Evolutionary conservation across 1,140 invertebrate species (phyloP), one percentile per base, ranked within the genome.

Genomic region (Delia radicum): DNA sequence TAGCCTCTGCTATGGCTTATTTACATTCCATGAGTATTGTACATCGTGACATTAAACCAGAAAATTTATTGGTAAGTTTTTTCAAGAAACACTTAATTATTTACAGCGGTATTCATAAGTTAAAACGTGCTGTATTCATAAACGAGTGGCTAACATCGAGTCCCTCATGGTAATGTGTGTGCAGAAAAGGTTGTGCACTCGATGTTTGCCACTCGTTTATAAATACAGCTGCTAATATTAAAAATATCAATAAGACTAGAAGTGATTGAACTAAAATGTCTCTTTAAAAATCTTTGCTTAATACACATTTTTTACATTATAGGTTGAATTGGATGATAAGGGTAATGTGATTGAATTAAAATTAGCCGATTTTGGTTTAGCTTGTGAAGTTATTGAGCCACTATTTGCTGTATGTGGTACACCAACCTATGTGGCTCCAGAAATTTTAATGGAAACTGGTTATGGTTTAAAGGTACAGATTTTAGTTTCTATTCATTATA

Each of bases 381-480:
- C 98, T 1, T 96, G 98, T 86, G 92, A 97, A 86, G 95, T 98
- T 5, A 92, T 90, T 67, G 91, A 94, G 82, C 94, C 94, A 69
- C 87, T 97, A 0, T 97, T 92, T 82, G 97, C 96, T 12, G 95
- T 99, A 55, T 99, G 98, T 87, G 98, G 98, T 27, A 99, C 98
- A 6, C 98, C 98, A 15, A 99, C 97, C 0, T 99, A 99, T 86
- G 98, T 99, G 21, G 96, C 98, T 37, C 98, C 98, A 0, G 98
- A 99, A 90, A 99, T 99, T 78, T 88, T 99, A 12, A 92, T 95
- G 12, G 97, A 99, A 90, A 94, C 93, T 79, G 95, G 98, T 83
- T 99, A 96, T 85, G 94, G 94, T 15, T 88, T 96, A 12, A 95
- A 96, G 90, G 94, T 95, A 78, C 48, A 2, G 42, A 42, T 27